Evolutionary conservation across 1,140 invertebrate species (phyloP).

Genomic region (Bicyclus anynana): DNA sequence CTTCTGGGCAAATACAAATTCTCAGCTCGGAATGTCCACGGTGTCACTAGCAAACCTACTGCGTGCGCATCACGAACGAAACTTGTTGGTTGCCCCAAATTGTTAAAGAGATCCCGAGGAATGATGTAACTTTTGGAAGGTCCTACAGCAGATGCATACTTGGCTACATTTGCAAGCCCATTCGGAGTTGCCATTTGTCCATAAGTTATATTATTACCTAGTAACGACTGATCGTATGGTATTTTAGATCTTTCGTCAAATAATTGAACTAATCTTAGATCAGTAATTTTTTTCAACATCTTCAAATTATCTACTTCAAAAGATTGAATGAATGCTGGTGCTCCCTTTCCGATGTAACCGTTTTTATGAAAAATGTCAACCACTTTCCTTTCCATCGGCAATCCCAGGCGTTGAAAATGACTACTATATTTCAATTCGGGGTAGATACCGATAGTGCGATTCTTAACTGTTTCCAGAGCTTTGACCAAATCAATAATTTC

Average conservation of each 20-base stretch:
- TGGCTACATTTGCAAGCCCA: conserved; percentile 51
- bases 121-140: conserved; percentile 63
- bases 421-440: conserved; percentile 62
- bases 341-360: conserved; percentile 39
- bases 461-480: conserved; percentile 50
- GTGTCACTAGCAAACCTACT: conserved; percentile 56
- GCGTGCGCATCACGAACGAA: conserved; percentile 59
- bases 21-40: conserved; percentile 63
- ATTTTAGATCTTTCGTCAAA: conserved; percentile 32
- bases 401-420: conserved; percentile 47
- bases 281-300: conserved; percentile 54
- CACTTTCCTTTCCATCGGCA: conserved; percentile 52
- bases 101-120: conserved; percentile 45
- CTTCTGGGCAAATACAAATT: conserved; percentile 52
- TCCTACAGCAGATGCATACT: conserved; percentile 57
- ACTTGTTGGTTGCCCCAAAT: conserved; percentile 39
- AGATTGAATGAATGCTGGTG: conserved; percentile 60
- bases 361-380: conserved; percentile 56
- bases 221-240: conserved; percentile 47
- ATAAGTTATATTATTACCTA: conserved; percentile 46
- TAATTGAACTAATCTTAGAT: conserved; percentile 52
- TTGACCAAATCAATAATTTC: conserved; percentile 64
- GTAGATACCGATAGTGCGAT: conserved; percentile 62
- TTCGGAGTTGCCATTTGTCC: conserved; percentile 51
- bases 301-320: conserved; percentile 64